Conservation (phyloP, 2,113 vertebrate genomes). For the Tragelaphus strepsiceros region DNA sequence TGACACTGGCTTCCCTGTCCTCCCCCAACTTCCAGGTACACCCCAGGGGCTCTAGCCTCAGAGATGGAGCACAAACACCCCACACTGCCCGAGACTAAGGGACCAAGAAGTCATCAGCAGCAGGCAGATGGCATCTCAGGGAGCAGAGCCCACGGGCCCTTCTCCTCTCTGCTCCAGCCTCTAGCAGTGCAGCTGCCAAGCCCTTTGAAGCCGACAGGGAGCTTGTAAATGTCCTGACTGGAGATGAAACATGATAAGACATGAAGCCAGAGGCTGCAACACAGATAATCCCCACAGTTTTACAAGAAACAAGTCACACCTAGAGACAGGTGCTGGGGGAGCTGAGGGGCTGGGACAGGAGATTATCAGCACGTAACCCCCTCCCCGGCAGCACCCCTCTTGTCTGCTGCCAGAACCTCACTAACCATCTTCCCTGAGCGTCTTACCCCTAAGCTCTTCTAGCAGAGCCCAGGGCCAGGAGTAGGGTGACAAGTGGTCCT, state of each 20-base stretch:
- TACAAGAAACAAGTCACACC: neutral
- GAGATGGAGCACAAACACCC: neutral
- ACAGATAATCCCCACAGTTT: neutral
- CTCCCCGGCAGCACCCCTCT: neutral
- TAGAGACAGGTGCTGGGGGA: neutral
- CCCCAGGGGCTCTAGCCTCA: neutral
- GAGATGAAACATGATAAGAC: slow-evolving; percentile 11
- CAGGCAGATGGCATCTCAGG: fast-evolving
- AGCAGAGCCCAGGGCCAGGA: neutral
- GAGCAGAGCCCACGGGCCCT: neutral
- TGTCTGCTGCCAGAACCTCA: neutral
- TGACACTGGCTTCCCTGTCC: neutral
- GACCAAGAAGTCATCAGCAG: neutral
- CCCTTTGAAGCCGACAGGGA: neutral
- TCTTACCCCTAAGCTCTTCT: neutral
- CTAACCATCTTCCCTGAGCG: neutral
- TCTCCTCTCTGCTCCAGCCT: neutral
- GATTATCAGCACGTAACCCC: neutral
- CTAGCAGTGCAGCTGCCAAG: neutral
- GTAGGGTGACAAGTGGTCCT: neutral
- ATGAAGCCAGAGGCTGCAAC: neutral
- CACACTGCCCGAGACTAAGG: neutral
- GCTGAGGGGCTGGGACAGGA: neutral
- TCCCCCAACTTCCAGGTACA: neutral
- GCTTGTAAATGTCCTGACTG: neutral